Percentiles rank a stretch among this genome's conserved stretches.
Evolutionary conservation across 2,113 vertebrate genomes (phyloP).

Genomic region (Leptosomus discolor): DNA sequence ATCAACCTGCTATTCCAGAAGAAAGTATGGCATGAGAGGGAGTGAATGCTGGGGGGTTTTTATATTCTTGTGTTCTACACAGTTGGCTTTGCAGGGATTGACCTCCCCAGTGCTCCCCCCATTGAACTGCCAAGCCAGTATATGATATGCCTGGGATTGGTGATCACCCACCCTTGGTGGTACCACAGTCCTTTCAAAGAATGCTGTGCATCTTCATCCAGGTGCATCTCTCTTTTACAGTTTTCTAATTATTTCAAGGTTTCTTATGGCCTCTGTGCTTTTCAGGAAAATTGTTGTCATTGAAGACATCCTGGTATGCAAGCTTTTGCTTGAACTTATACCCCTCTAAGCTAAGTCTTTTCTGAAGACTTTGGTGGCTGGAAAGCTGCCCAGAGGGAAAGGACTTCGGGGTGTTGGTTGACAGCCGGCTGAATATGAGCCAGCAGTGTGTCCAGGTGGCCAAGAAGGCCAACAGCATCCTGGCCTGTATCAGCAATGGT

Average conservation of each 20-base stretch:
- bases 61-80: background rate
- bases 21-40: background rate
- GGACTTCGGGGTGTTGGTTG: background rate
- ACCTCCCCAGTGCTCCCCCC: background rate
- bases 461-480: background rate
- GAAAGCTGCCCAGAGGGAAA: background rate
- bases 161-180: background rate
- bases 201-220: background rate
- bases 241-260: background rate
- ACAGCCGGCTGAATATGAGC: background rate
- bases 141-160: rapidly evolving
- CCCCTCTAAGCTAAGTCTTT: background rate
- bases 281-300: background rate
- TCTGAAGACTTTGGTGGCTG: background rate
- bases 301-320: background rate
- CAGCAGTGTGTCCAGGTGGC: rapidly evolving
- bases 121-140: background rate
- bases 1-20: background rate
- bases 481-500: background rate
- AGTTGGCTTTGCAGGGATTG: background rate
- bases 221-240: background rate
- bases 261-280: background rate
- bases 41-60: background rate
- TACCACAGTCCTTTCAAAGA: background rate
- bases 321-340: background rate